Conservation (phyloP, 2,113 vertebrate species). For the Callionymus lyra region DNA sequence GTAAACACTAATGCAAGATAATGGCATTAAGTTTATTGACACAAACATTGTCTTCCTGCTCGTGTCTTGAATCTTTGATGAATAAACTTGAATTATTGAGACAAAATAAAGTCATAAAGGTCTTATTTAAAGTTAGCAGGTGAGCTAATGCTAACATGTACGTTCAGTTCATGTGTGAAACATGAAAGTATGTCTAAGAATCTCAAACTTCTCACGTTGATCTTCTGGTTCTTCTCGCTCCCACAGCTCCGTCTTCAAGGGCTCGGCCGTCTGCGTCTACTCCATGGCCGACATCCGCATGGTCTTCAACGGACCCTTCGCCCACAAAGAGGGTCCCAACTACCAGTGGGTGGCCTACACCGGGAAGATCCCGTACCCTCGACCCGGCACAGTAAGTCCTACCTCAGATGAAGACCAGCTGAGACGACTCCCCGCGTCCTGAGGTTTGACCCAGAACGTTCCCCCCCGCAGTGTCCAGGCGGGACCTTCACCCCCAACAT, state of each 20-base stretch:
- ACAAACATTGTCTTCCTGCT: no score
- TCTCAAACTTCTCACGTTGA: no score
- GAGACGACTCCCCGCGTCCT: no score
- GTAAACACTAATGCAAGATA: no score
- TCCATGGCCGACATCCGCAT: constrained; percentile 96
- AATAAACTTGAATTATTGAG: no score
- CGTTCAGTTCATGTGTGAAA: no score
- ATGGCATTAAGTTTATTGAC: no score
- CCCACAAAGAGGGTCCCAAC: constrained; percentile 95
- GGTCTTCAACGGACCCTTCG: constrained; percentile 97
- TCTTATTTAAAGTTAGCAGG: no score
- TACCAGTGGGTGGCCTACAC: constrained; percentile 98
- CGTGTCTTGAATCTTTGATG: no score
- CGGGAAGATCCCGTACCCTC: constrained; percentile 95
- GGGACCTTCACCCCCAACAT: constrained; percentile 95
- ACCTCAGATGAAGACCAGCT: constrained; percentile 19
- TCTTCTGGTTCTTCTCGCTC: neutral
- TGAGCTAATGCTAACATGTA: no score
- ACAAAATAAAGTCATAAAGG: no score
- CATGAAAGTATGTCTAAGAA: no score
- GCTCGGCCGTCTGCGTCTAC: constrained; percentile 93
- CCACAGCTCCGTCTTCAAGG: constrained; percentile 88
- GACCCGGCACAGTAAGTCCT: constrained; percentile 85
- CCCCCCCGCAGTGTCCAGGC: constrained; percentile 78
- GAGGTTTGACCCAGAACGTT: constrained; percentile 2